Evolutionary conservation across 2,113 vertebrate genomes (phyloP).

Genomic region (Canis aureus): DNA sequence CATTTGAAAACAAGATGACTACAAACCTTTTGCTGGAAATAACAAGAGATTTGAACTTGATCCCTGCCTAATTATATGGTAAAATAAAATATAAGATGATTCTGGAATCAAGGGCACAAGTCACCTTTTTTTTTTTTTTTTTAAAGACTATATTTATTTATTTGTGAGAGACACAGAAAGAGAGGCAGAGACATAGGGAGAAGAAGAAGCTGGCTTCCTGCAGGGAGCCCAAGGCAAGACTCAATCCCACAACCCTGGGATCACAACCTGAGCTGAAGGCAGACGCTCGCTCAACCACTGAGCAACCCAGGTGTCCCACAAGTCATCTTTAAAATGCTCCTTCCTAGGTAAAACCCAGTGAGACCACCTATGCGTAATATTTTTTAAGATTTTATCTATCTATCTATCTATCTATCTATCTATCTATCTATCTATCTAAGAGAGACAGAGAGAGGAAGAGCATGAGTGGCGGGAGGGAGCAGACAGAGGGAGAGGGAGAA

Average conservation of each 20-base stretch:
- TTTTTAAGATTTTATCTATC: background rate
- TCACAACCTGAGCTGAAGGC: background rate
- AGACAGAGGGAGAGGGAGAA: background rate
- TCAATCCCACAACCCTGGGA: background rate
- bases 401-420: background rate
- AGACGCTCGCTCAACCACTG: background rate
- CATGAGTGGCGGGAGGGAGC: background rate
- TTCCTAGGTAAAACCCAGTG: too few species aligned
- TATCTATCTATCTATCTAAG: background rate
- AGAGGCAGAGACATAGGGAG: background rate
- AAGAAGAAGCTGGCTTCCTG: background rate
- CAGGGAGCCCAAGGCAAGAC: background rate
- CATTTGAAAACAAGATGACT: constrained; percentile 41
- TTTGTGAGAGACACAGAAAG: background rate
- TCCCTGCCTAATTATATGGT: background rate
- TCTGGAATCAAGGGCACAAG: background rate
- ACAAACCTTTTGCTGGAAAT: background rate
- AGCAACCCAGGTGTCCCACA: background rate
- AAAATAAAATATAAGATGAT: constrained; percentile 3
- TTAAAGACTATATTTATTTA: background rate
- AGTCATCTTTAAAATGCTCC: too few species aligned
- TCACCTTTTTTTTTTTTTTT: background rate
- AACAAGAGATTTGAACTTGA: background rate
- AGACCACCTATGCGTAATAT: background rate
- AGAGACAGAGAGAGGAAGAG: background rate